These are phyloP conservation scores for Drosophila picticornis DNA, from an alignment of 2,888 invertebrate species.

Conservation along the genomic window DNA sequence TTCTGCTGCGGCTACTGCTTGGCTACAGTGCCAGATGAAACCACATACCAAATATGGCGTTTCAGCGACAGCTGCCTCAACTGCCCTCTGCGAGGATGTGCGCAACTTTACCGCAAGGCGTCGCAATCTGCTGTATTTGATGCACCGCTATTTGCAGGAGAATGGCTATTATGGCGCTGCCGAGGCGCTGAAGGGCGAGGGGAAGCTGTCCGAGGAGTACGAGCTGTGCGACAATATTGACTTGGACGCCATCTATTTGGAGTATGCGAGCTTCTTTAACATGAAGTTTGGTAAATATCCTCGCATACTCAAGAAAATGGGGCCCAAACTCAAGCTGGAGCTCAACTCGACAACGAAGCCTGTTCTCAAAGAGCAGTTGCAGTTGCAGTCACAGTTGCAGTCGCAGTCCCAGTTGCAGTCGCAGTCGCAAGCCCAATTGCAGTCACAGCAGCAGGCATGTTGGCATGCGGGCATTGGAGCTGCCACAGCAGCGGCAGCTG, in stretches of 20 bases:
- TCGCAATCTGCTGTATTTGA: conserved; percentile 88
- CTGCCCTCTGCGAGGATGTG: conserved; percentile 77
- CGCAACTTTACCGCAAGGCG: conserved; percentile 84
- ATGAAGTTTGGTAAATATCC: conserved; percentile 95
- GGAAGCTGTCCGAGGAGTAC: conserved; percentile 88
- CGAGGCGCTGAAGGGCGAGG: conserved; percentile 89
- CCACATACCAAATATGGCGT: conserved; percentile 69
- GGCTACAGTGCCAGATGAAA: conserved; percentile 42
- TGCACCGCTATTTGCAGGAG: conserved; percentile 89
- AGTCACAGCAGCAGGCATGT: conserved; percentile 16
- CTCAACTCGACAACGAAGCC: conserved; percentile 22
- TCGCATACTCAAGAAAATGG: conserved; percentile 88
- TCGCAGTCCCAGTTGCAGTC: too few relatives aligned
- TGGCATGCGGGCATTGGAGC: conserved; percentile 23
- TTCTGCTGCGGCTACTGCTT: not conserved
- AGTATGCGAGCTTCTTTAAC: conserved; percentile 94
- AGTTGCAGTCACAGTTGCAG: not conserved
- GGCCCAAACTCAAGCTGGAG: conserved; percentile 70
- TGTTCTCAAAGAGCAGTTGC: conserved; percentile 4
- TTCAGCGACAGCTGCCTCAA: conserved; percentile 57
- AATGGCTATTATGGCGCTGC: conserved; percentile 89
- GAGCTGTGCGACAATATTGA: conserved; percentile 96
- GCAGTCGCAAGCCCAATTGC: conserved; percentile 47
- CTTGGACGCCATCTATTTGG: conserved; percentile 93
- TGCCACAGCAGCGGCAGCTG: conserved; percentile 24